A percentile compares a stretch with the other conserved stretches of the same genome.
These are phyloP conservation scores for Nipponia nippon DNA, from an alignment of 2,113 vertebrate genomes.

Conservation along the genomic window DNA sequence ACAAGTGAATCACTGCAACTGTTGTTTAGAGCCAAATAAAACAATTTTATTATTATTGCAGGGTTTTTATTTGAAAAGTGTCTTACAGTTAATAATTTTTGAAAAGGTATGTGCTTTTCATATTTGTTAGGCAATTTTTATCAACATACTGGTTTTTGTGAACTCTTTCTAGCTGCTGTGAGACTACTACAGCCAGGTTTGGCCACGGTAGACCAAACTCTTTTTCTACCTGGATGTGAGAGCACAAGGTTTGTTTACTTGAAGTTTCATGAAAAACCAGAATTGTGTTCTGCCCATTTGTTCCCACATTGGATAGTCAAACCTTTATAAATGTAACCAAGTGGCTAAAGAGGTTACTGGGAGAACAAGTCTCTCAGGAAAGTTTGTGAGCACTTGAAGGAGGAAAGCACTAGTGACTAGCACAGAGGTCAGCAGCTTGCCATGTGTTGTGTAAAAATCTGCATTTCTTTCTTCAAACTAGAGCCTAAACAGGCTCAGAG, in stretches of 20 bases:
- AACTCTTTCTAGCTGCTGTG: background rate
- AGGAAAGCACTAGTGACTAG: background rate
- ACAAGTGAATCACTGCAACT: background rate
- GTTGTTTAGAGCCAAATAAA: background rate
- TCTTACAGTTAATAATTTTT: background rate
- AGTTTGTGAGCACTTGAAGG: background rate
- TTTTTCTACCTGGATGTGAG: background rate
- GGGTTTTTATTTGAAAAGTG: background rate
- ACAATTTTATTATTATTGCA: background rate
- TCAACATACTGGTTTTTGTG: background rate
- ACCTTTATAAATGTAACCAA: background rate
- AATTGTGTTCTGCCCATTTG: background rate
- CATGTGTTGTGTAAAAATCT: background rate
- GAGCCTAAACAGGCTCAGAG: background rate
- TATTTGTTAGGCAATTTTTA: background rate
- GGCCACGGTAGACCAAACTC: background rate
- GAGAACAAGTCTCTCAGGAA: background rate
- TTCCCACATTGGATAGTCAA: background rate
- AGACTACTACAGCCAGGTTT: background rate
- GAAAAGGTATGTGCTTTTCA: background rate
- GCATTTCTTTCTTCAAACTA: background rate
- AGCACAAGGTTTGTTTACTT: background rate
- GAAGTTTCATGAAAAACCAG: background rate
- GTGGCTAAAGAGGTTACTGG: background rate
- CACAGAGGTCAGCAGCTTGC: background rate